A percentile compares a stretch with the other conserved stretches of the same genome.
phyloP scores from a whole-genome alignment of 1,140 invertebrate species.

The Drosophila sp. region DNA sequence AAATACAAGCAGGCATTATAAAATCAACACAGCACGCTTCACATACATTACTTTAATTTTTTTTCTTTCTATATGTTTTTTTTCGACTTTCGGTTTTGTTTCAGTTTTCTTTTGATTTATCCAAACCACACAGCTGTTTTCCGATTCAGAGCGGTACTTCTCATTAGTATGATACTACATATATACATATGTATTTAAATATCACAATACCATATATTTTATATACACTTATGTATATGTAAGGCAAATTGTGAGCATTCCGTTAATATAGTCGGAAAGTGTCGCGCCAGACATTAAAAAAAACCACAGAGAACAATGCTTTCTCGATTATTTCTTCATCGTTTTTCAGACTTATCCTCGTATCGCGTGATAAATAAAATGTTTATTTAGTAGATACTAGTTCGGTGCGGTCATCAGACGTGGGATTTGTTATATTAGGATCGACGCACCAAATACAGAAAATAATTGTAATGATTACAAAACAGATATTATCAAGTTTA shows the following conservation, averaged over 20 bases:
- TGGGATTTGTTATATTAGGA: neutral
- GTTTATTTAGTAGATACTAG: slow-evolving; percentile 26
- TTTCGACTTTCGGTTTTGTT: slow-evolving; percentile 27
- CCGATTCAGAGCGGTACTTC: slow-evolving; percentile 49
- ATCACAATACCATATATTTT: slow-evolving; percentile 4
- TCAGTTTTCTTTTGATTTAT: slow-evolving; percentile 56
- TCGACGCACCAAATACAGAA: neutral
- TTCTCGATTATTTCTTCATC: slow-evolving; percentile 3
- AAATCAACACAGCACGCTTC: slow-evolving; percentile 23
- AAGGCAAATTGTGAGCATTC: slow-evolving; percentile 27
- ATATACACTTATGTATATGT: neutral
- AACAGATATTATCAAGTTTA: no score
- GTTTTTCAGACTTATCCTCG: slow-evolving; percentile 26
- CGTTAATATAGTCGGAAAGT: slow-evolving; percentile 30
- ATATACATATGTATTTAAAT: slow-evolving; percentile 12
- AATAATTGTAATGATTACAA: neutral
- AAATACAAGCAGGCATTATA: slow-evolving; percentile 46
- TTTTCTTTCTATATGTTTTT: slow-evolving; percentile 1
- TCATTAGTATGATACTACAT: slow-evolving; percentile 23
- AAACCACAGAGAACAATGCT: slow-evolving; percentile 21
- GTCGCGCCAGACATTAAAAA: slow-evolving; percentile 13
- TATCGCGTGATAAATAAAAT: slow-evolving; percentile 10
- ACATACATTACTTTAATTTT: neutral
- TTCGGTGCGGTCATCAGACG: slow-evolving; percentile 5
- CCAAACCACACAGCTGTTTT: slow-evolving; percentile 52